Evolutionary conservation across 2,113 vertebrate species (phyloP).

Genomic region (Oophaga pumilio): DNA sequence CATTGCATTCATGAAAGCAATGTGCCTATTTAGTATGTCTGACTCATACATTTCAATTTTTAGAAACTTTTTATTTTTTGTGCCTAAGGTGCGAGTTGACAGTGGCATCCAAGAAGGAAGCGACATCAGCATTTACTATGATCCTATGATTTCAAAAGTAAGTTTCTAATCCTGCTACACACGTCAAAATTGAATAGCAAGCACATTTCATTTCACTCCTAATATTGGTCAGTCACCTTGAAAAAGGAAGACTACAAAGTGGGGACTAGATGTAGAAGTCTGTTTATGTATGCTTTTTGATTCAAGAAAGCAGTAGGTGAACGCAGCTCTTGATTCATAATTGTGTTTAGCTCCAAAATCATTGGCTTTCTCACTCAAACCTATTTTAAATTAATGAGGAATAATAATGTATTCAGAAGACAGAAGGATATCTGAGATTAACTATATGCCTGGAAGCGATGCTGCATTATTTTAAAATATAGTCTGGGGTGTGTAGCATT

Average conservation of each 20-base stretch:
- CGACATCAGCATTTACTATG: slow-evolving; percentile 99
- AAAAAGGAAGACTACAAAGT: slow-evolving; percentile 52
- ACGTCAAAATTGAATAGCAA: slow-evolving; percentile 19
- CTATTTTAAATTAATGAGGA: slow-evolving; percentile 39
- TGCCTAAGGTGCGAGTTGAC: slow-evolving; percentile 90
- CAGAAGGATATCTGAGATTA: slow-evolving; percentile 17
- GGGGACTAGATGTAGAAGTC: not conserved
- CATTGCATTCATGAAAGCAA: slow-evolving; percentile 16
- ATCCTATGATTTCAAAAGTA: slow-evolving; percentile 99
- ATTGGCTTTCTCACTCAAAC: not conserved
- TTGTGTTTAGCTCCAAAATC: slow-evolving; percentile 20
- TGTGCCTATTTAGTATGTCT: slow-evolving; percentile 29
- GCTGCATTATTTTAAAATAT: slow-evolving; percentile 16
- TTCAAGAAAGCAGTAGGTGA: slow-evolving; percentile 47
- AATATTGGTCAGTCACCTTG: slow-evolving; percentile 54
- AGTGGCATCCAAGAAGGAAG: slow-evolving; percentile 97
- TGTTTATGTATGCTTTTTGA: slow-evolving; percentile 57
- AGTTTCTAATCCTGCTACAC: slow-evolving; percentile 67
- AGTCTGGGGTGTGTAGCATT: not conserved
- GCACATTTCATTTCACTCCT: slow-evolving; percentile 30
- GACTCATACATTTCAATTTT: slow-evolving; percentile 10
- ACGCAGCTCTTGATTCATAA: slow-evolving; percentile 34
- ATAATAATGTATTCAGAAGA: slow-evolving; percentile 26
- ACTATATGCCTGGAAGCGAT: not conserved
- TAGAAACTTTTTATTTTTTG: slow-evolving; percentile 53